These are phyloP conservation scores for Cynaeus angustus DNA, from an alignment of 2,888 invertebrate genomes.

Conservation along the genomic window DNA sequence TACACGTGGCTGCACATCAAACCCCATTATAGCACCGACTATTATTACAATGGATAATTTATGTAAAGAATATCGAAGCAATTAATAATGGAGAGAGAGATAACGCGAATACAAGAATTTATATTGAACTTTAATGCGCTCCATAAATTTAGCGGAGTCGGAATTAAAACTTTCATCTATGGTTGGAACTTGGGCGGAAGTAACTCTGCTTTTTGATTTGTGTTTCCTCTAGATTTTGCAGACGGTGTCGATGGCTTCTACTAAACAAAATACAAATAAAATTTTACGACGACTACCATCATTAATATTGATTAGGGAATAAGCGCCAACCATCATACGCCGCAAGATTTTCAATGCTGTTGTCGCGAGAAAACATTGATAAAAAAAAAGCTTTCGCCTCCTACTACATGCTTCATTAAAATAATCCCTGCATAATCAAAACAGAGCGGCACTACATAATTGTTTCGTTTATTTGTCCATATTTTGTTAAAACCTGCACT, in stretches of 20 bases:
- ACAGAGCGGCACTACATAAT: neutral
- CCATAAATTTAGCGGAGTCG: constrained; percentile 20
- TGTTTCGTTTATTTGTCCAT: neutral
- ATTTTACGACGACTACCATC: constrained; percentile 18
- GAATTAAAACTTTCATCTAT: constrained; percentile 41
- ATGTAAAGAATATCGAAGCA: constrained; percentile 43
- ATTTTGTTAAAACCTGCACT: neutral
- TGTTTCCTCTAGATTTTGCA: constrained; percentile 52
- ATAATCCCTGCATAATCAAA: neutral
- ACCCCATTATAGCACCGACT: constrained; percentile 39
- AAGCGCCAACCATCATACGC: constrained; percentile 14
- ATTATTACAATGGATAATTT: constrained; percentile 41
- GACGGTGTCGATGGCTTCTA: constrained; percentile 46
- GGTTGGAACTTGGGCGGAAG: constrained; percentile 56
- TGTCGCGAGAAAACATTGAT: neutral
- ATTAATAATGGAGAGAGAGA: constrained; percentile 40
- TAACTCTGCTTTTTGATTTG: constrained; percentile 57
- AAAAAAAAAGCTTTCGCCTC: neutral
- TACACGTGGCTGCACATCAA: constrained; percentile 48
- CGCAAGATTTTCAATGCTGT: neutral
- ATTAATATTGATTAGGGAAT: constrained; percentile 36
- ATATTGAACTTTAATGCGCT: constrained; percentile 39
- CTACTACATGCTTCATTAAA: neutral
- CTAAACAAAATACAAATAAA: constrained; percentile 40
- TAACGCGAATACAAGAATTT: constrained; percentile 36